Evolutionary conservation across 2,888 invertebrate genomes (phyloP).

Genomic region (Xanthostigma xanthostigma): DNA sequence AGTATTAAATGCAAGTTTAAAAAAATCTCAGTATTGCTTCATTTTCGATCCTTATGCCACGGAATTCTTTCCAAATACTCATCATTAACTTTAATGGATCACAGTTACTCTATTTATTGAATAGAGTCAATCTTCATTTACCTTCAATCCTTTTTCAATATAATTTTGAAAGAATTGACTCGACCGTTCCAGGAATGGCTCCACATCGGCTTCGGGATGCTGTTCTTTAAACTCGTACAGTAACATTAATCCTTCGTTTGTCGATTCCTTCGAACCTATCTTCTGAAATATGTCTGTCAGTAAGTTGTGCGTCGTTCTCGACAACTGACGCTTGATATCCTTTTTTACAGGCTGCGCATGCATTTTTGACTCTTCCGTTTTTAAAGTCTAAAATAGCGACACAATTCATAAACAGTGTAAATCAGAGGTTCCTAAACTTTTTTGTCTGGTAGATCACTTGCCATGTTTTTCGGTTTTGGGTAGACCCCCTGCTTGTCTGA

Average conservation of each 20-base stretch:
- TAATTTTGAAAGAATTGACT: slow-evolving; percentile 78
- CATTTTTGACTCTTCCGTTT: slow-evolving; percentile 30
- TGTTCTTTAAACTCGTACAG: slow-evolving; percentile 67
- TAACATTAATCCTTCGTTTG: slow-evolving; percentile 63
- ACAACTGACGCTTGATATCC: slow-evolving; percentile 33
- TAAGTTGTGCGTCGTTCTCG: slow-evolving; percentile 70
- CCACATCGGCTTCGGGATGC: slow-evolving; percentile 72
- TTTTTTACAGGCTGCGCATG: slow-evolving; percentile 24
- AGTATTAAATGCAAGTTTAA: too few relatives aligned
- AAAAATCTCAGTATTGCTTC: too few relatives aligned
- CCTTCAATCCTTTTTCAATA: slow-evolving; percentile 59
- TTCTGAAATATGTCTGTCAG: slow-evolving; percentile 80
- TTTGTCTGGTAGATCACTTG: too few relatives aligned
- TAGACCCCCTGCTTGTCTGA: too few relatives aligned
- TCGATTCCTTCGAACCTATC: slow-evolving; percentile 79
- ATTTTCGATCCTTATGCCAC: too few relatives aligned
- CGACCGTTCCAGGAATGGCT: slow-evolving; percentile 69
- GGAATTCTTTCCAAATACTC: too few relatives aligned
- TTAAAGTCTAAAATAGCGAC: slow-evolving; percentile 26
- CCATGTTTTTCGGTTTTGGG: too few relatives aligned
- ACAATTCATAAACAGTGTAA: not conserved
- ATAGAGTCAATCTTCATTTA: too few relatives aligned
- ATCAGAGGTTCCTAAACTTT: too few relatives aligned
- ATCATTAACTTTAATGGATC: too few relatives aligned
- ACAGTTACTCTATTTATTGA: too few relatives aligned